These are phyloP conservation scores for Brachionus asplanchnoidis DNA, from an alignment of 1,140 invertebrate species.

Conservation along the genomic window DNA sequence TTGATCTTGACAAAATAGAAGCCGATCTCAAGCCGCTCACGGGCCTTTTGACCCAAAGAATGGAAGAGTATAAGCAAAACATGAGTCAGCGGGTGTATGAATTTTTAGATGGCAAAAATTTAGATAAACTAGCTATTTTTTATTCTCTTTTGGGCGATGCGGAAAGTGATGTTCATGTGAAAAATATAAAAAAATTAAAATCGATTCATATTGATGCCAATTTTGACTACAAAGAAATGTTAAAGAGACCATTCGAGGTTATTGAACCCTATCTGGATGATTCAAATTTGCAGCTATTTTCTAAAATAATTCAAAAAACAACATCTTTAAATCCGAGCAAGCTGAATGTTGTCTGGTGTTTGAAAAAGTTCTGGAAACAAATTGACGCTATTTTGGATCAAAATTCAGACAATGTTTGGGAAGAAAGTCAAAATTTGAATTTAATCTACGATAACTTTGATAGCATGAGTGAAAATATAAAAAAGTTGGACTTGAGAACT, in stretches of 20 bases:
- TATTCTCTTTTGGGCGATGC: neutral
- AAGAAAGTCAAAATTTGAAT: neutral
- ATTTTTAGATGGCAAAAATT: slow-evolving; percentile 24
- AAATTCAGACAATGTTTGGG: slow-evolving; percentile 6
- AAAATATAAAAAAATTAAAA: slow-evolving; percentile 41
- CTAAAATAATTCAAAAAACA: slow-evolving; percentile 33
- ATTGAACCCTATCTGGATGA: slow-evolving; percentile 36
- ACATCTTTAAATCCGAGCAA: neutral
- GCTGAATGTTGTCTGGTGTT: slow-evolving; percentile 35
- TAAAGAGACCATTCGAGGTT: neutral
- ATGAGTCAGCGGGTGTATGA: neutral
- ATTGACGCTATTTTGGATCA: neutral
- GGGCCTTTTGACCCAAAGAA: neutral
- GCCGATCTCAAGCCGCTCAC: neutral
- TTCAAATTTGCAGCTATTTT: slow-evolving; percentile 13
- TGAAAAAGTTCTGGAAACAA: slow-evolving; percentile 37
- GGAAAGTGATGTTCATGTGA: slow-evolving; percentile 34
- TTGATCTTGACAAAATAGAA: neutral
- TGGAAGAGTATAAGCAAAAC: neutral
- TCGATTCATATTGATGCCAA: neutral
- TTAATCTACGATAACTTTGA: neutral
- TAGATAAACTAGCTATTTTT: neutral
- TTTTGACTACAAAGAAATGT: slow-evolving; percentile 29
- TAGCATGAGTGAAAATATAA: slow-evolving; percentile 12
- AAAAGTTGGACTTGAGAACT: neutral